Base-by-base conservation (phyloP, 2,888 invertebrate species). In the Alloplasta piceator region DNA sequence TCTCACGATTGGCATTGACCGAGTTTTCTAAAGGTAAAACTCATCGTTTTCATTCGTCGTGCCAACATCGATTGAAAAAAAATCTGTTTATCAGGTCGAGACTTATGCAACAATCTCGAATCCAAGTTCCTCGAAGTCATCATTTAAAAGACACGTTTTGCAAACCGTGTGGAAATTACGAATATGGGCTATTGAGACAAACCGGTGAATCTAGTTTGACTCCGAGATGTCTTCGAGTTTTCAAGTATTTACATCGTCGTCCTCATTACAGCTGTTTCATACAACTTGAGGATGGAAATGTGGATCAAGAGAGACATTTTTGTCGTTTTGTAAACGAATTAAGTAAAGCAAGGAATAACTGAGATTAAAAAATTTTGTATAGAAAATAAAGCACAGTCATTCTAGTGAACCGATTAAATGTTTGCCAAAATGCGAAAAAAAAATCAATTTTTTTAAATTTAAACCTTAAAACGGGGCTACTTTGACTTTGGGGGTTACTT, bases 201-300 rank as follows among this genome's bases (percentile, higher is more conserved):
- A 71, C 79, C 79, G 74, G 75, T 75, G 79, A 66, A 66, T 70
- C 75, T 70, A 60, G 60, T 79, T 61, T 71, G 39, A 39, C 39
- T 36, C 14, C 56, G 50, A 55, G 64, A 39, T 38, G 41, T 61
- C 39, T 6, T 36, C 46, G 48, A 36, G 4, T 58, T 74, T 68
- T 50, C n/a, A n/a, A n/a, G n/a, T 39, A 39, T 14, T 60, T 46
- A 38, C 6, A 46, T 48, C 26, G 38, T 67, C 55, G 67, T 68
- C 14, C 7, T 41, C 14, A 36, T 26, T 56, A 9, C 60, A 50
- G 38, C n/a, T n/a, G 39, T n/a, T 16, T 6, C 5, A 63, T n/a
- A 55, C 41, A 5, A 4, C 6, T 0, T 39, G 58, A 64, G n/a
- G 39, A 60, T 9, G 26, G 41, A 75, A 50, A 60, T 60, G 12